phyloP scores from a whole-genome alignment of 2,888 invertebrate genomes.

The Scaptomyza reducta region DNA sequence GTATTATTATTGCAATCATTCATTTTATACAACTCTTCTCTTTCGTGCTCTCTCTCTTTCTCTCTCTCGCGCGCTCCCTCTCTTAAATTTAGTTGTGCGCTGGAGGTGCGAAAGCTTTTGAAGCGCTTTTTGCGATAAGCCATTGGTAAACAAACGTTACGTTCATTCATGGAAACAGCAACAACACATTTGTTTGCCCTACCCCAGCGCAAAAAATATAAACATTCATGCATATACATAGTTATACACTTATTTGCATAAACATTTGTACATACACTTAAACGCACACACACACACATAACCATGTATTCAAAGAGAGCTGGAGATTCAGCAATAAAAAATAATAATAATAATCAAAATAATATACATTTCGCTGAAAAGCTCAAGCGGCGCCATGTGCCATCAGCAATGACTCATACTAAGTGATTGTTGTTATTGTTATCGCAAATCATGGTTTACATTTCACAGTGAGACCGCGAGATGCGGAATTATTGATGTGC shows the following conservation, averaged over 20 bases:
- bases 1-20: not conserved
- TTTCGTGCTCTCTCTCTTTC: not conserved
- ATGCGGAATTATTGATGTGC: constrained; percentile 27
- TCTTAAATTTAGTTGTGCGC: constrained; percentile 18
- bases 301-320: not conserved
- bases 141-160: constrained; percentile 80
- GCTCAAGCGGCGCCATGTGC: constrained; percentile 51
- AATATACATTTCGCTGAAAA: constrained; percentile 52
- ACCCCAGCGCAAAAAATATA: constrained; percentile 22
- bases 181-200: constrained; percentile 46
- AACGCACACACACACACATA: not conserved
- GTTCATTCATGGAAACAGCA: constrained; percentile 81
- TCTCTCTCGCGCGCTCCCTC: not conserved
- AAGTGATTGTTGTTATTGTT: constrained; percentile 13
- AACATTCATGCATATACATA: constrained; percentile 19
- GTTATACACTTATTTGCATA: constrained; percentile 10
- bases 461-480: constrained; percentile 7
- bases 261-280: constrained; percentile 3
- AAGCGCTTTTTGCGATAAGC: constrained; percentile 53
- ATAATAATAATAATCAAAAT: constrained; percentile 43
- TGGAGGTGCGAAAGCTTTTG: constrained; percentile 36
- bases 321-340: constrained; percentile 24
- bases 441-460: constrained; percentile 49
- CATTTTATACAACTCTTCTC: constrained; percentile 8
- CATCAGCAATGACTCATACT: constrained; percentile 41